phyloP scores from a whole-genome alignment of 2,797 vertebrate species.

The Phoeniculus purpureus region DNA sequence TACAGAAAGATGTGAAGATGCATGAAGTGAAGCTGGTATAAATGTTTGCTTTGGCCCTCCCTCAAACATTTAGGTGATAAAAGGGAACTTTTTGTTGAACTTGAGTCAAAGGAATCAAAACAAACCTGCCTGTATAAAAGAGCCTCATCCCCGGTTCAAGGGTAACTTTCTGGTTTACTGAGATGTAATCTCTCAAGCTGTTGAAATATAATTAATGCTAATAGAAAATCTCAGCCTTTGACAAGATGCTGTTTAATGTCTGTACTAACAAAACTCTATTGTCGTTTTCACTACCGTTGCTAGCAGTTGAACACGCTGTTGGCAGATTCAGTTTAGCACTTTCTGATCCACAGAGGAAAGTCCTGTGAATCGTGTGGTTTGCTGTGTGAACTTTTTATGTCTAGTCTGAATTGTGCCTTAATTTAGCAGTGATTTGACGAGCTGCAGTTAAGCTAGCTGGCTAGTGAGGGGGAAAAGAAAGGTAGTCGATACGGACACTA shows the following conservation, averaged over 20 bases:
- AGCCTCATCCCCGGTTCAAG: neutral
- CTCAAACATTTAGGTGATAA: neutral
- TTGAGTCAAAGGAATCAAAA: slow-evolving; percentile 14
- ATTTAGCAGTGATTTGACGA: neutral
- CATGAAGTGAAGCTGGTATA: neutral
- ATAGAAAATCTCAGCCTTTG: neutral
- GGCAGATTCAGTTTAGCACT: neutral
- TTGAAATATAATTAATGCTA: neutral
- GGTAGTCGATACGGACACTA: neutral
- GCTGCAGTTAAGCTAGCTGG: neutral
- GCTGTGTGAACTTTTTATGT: neutral
- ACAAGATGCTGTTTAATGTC: neutral
- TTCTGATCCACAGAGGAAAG: neutral
- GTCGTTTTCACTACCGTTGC: accelerated
- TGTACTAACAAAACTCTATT: neutral
- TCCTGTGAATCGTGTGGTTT: neutral
- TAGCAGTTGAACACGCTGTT: neutral
- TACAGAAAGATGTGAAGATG: neutral
- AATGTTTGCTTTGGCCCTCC: slow-evolving; percentile 43
- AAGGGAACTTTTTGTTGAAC: neutral
- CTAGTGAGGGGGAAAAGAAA: neutral
- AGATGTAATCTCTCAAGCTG: neutral
- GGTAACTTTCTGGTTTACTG: neutral
- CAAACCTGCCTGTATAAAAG: neutral
- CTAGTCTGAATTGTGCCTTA: neutral